phyloP scores from a whole-genome alignment of 1,140 invertebrate species.

The Macrosteles quadrilineatus region DNA sequence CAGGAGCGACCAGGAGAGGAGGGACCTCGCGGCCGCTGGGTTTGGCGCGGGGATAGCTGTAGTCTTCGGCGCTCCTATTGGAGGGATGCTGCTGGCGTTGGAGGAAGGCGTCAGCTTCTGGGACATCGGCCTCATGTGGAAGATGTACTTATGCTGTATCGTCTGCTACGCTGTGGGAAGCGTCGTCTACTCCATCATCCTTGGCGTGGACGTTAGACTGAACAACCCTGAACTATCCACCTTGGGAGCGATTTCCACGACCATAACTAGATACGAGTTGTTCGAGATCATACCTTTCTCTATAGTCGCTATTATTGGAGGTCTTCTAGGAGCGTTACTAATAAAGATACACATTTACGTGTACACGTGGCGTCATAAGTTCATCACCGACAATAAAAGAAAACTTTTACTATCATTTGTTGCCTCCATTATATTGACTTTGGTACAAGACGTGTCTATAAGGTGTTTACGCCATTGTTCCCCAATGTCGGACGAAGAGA shows the following conservation, averaged over 20 bases:
- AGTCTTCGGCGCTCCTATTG: conserved; percentile 26
- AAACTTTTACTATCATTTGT: too few relatives aligned
- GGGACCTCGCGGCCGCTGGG: conserved; percentile 31
- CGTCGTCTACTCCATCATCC: neutral
- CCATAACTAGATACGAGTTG: neutral
- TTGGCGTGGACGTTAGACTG: too few relatives aligned
- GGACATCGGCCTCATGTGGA: conserved; percentile 16
- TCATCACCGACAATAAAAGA: too few relatives aligned
- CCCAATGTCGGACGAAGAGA: too few relatives aligned
- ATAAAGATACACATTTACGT: neutral
- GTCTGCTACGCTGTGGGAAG: neutral
- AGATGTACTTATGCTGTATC: conserved; percentile 19
- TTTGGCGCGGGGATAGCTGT: conserved; percentile 26
- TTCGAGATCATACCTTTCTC: neutral
- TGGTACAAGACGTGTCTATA: too few relatives aligned
- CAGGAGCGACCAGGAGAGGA: conserved; percentile 14
- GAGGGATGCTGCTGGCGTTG: conserved; percentile 22
- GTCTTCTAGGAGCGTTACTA: neutral
- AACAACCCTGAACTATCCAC: neutral
- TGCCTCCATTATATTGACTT: too few relatives aligned
- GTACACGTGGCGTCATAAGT: too few relatives aligned
- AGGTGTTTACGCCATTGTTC: too few relatives aligned
- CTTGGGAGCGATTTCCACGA: neutral
- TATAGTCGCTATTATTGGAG: neutral
- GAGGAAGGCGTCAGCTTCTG: conserved; percentile 28